phyloP scores from a whole-genome alignment of 2,888 invertebrate genomes.

The Mellilla xanthometata region DNA sequence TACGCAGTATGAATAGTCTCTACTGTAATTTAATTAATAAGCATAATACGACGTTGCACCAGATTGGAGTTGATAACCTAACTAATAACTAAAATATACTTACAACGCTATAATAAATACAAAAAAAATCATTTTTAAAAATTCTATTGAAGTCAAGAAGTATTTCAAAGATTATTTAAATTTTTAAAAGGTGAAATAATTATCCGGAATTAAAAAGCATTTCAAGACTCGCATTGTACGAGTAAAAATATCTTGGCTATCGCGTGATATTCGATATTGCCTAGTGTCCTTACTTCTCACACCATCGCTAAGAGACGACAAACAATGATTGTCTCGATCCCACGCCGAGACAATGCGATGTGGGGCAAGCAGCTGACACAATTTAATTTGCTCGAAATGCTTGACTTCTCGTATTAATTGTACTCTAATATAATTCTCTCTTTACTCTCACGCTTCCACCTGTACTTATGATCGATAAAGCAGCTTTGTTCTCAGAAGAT shows the following conservation, averaged over 20 bases:
- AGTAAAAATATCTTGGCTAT: too few relatives aligned
- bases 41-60: too few relatives aligned
- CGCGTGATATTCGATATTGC: not conserved
- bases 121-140: too few relatives aligned
- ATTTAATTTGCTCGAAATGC: conserved; percentile 73
- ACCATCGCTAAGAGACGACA: conserved; percentile 40
- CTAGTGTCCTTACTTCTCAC: conserved; percentile 25
- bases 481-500: conserved; percentile 7
- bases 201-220: too few relatives aligned
- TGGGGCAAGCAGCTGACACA: conserved; percentile 79
- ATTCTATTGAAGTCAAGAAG: too few relatives aligned
- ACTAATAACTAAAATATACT: too few relatives aligned
- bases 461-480: conserved; percentile 37
- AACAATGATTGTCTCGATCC: conserved; percentile 71
- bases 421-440: conserved; percentile 45
- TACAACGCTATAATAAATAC: too few relatives aligned
- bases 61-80: too few relatives aligned
- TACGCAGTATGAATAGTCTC: conserved; percentile 3
- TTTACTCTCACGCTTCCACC: conserved; percentile 65
- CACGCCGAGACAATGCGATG: conserved; percentile 76
- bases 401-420: conserved; percentile 48
- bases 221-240: too few relatives aligned
- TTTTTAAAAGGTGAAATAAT: too few relatives aligned
- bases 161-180: too few relatives aligned
- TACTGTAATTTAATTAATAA: too few relatives aligned